A percentile compares a stretch with the other conserved stretches of the same genome.
Conservation (phyloP, 2,797 vertebrate genomes). For the Coreius guichenoti region DNA sequence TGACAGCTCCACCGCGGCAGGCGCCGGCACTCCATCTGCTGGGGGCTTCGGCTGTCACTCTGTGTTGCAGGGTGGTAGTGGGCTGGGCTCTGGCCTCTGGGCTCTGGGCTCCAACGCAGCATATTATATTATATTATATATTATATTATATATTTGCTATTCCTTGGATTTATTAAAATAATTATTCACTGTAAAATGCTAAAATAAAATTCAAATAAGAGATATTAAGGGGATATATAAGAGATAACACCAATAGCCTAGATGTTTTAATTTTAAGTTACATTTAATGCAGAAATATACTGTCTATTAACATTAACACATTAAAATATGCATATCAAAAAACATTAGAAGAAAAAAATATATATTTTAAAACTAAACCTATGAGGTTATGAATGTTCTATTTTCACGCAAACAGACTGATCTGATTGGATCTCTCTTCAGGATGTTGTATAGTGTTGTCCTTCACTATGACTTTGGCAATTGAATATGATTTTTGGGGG, state of each 20-base stretch:
- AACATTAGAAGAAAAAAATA: too few species aligned
- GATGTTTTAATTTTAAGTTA: background rate
- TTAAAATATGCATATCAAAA: background rate
- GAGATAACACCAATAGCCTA: too few species aligned
- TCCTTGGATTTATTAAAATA: background rate
- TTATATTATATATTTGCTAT: background rate
- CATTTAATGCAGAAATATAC: too few species aligned
- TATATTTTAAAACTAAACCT: background rate
- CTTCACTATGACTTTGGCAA: background rate
- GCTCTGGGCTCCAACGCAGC: too few species aligned
- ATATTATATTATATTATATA: too few species aligned
- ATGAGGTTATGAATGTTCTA: background rate
- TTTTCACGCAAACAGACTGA: background rate
- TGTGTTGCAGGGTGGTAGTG: too few species aligned
- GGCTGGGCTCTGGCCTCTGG: too few species aligned
- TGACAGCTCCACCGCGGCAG: too few species aligned
- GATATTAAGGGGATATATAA: background rate
- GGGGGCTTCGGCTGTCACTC: too few species aligned
- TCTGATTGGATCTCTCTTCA: background rate
- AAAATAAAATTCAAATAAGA: background rate
- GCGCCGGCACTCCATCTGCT: too few species aligned
- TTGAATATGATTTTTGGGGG: background rate
- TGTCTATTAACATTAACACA: background rate
- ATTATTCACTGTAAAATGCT: background rate
- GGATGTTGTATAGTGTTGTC: background rate